Evolutionary conservation across 2,797 vertebrate species (phyloP), one percentile per base, ranked within the genome.

Genomic region (Simalia tracyae): DNA sequence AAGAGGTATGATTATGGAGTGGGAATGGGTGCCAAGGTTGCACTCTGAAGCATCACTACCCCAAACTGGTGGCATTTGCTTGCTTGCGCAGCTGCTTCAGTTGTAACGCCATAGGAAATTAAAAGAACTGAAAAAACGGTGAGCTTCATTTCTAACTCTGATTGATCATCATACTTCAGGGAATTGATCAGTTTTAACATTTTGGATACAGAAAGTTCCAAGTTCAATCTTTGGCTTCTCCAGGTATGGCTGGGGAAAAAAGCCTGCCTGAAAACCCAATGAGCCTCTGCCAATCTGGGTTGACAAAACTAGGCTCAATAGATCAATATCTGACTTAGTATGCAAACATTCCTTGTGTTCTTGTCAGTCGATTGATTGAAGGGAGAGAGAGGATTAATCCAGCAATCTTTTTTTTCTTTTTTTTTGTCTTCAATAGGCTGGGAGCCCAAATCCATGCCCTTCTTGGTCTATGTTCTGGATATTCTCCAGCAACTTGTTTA

Each of bases 381-480:
- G n/a, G 4, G 14, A 66, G 46, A 86, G 50, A 66, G 46, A 86
- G 50, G 22, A 68, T 57, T 36, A 57, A 59, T 88, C 28, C 50
- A 88, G 28, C 54, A 46, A 36, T 59, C 46, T 2, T 12, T 87
- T 68, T 36, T 36, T 36, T 36, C 31, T 36, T 36, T 36, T 66
- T 66, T 7, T 1, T 5, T 4, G 11, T 7, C 89, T 46, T 28
- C 59, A 31, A 31, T 7, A n/a, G 36, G 36, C n/a, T 28, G 12
- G 26, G 8, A 60, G 11, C 42, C 26, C 54, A 2, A 61, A 66
- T 89, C 92, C 7, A 26, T 90, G 57, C 91, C 54, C 24, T 66
- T 90, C 28, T 91, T 87, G 72, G 50, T 5, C 36, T 92, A 14
- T 87, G 93, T 94, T 15, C 63, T 19, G 92, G 9, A 46, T 7